Evolutionary conservation across 2,797 vertebrate species (phyloP).

Genomic region (Nannoperca australis): DNA sequence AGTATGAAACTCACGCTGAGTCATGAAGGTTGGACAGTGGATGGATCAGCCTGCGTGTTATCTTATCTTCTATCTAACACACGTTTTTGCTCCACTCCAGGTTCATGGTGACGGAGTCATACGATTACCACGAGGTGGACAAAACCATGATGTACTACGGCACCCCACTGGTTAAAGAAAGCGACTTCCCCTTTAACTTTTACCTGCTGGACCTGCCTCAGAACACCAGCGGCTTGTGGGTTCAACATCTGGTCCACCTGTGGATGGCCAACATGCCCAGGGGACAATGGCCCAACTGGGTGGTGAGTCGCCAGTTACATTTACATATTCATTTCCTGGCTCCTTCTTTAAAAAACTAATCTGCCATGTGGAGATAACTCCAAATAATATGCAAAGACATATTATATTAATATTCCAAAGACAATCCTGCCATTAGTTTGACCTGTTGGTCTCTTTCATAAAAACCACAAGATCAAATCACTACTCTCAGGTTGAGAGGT

Average conservation of each 20-base stretch:
- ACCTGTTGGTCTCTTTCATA: neutral
- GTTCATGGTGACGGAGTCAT: constrained; percentile 90
- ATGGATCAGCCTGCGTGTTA: constrained; percentile 7
- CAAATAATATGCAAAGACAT: neutral
- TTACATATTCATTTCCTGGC: neutral
- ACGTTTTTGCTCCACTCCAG: constrained; percentile 72
- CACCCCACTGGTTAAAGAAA: constrained; percentile 87
- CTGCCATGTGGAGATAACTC: neutral
- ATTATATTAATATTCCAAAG: too few relatives aligned
- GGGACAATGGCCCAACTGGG: constrained; percentile 97
- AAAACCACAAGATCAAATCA: constrained; percentile 4
- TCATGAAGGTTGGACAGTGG: neutral
- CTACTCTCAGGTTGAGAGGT: neutral
- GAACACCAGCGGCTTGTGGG: constrained; percentile 83
- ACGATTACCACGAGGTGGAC: constrained; percentile 86
- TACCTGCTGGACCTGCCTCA: constrained; percentile 88
- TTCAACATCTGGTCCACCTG: constrained; percentile 85
- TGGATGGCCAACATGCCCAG: constrained; percentile 96
- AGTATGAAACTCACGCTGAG: neutral
- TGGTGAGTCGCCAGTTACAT: constrained; percentile 83
- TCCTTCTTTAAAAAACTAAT: neutral
- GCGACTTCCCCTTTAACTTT: constrained; percentile 95
- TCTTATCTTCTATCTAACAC: neutral
- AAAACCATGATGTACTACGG: constrained; percentile 96
- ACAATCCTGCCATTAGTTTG: neutral